Evolutionary conservation across 2,113 vertebrate genomes (phyloP).

Genomic region (Myotis yumanensis): DNA sequence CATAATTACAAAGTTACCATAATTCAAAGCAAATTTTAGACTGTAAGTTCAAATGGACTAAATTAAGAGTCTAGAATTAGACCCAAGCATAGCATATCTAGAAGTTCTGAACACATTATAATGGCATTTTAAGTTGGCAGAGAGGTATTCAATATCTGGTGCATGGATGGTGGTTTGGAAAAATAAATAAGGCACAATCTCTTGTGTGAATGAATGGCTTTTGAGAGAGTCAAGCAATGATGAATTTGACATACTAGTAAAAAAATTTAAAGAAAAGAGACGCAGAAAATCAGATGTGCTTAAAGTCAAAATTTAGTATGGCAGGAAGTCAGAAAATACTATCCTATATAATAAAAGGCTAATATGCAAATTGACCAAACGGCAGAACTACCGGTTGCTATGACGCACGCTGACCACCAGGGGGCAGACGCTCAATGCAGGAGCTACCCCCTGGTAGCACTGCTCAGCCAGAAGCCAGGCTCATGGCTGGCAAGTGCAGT

Average conservation of each 20-base stretch:
- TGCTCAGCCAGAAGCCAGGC: too few species aligned
- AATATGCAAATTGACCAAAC: too few species aligned
- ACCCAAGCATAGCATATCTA: neutral
- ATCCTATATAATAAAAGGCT: too few species aligned
- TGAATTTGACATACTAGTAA: neutral
- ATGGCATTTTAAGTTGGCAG: neutral
- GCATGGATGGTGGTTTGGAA: neutral
- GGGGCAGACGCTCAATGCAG: too few species aligned
- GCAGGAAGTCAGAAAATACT: neutral
- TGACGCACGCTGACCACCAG: too few species aligned
- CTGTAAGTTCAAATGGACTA: neutral
- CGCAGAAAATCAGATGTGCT: neutral
- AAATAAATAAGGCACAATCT: neutral
- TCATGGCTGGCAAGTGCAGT: too few species aligned
- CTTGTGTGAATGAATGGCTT: neutral
- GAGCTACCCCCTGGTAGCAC: too few species aligned
- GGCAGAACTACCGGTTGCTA: too few species aligned
- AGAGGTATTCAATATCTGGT: neutral
- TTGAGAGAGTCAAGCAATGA: neutral
- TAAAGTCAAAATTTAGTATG: neutral
- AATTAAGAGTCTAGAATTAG: constrained; percentile 8
- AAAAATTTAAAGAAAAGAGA: neutral
- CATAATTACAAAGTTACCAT: neutral
- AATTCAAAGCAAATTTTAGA: constrained; percentile 4
- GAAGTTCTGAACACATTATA: neutral